Evolutionary conservation across 2,113 vertebrate species (phyloP), one percentile per base, ranked within the genome.

Genomic region (Nipponia nippon): DNA sequence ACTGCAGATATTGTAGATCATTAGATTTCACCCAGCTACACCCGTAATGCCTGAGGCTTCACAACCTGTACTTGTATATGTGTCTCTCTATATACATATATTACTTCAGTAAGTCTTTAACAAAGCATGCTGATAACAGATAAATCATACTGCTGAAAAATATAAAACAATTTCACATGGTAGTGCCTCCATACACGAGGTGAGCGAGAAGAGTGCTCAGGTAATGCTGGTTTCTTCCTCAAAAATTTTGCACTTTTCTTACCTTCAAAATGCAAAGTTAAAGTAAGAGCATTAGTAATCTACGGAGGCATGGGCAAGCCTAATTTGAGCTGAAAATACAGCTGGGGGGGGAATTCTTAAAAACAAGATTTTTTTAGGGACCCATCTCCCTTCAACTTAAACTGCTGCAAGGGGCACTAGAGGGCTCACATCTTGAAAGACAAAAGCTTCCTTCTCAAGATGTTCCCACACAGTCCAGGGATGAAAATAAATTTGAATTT

Each of bases 81-180:
- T 46, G 10, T 40, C 5, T 78, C 2, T 44, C 3, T 49, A 0
- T 27, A 0, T 17, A 7, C 4, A 30, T 40, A 20, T 19, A 38
- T 27, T 40, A 65, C 11, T 36, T 67, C 14, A 50, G 46, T 6
- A 34, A 14, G 18, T 44, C 49, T 83, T 89, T 26, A 70, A 59
- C 22, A 79, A 94, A 76, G 25, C 15, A 52, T 16, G 5, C 2
- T 26, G 14, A n/a, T 50, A 86, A 70, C 4, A 92, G 34, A 66
- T 73, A 71, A 77, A 44, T 21, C 30, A 70, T 53, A 56, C 27
- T 77, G 50, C 29, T 83, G 34, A 72, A 93, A 92, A 86, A 18
- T 5, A 47, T 2, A 36, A 42, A 85, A n/a, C 14, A 32, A 73
- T 94, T 93, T 76, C 16, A 59, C 0, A 0, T 34, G n/a, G 20